Conservation (phyloP, 2,113 vertebrate genomes). For the Tragelaphus imberbis region DNA sequence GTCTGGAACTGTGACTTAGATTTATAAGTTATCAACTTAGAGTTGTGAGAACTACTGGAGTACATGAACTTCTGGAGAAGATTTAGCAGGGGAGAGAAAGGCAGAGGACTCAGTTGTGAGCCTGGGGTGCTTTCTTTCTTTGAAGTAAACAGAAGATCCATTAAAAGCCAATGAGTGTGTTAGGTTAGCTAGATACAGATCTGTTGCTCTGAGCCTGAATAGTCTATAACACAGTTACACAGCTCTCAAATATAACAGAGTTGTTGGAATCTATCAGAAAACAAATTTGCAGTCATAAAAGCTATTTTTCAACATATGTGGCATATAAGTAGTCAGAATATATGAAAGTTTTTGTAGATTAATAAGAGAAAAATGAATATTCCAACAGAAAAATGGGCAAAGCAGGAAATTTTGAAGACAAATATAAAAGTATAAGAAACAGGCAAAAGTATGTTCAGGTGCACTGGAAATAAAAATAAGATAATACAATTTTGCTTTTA, state of each 20-base stretch:
- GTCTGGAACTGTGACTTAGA: background rate
- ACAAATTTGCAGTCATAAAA: background rate
- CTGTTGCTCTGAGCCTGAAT: background rate
- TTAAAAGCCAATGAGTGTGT: background rate
- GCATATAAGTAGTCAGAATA: background rate
- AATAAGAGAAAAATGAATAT: background rate
- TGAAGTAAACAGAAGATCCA: background rate
- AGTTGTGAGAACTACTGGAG: background rate
- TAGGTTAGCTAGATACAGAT: background rate
- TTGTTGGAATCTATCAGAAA: background rate
- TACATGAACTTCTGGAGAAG: background rate
- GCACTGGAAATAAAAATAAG: background rate
- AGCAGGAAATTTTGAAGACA: background rate
- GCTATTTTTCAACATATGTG: background rate
- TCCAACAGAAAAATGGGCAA: background rate
- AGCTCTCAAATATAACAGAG: background rate
- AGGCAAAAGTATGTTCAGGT: background rate
- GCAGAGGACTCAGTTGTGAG: background rate
- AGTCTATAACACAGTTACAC: background rate
- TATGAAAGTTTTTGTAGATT: background rate
- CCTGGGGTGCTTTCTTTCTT: background rate
- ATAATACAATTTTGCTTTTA: background rate
- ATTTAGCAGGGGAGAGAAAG: fast-evolving
- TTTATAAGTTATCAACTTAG: background rate
- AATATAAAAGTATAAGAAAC: background rate